Conservation (phyloP, 92 coral and sea anemone species). For the Nematostella vectensis region DNA sequence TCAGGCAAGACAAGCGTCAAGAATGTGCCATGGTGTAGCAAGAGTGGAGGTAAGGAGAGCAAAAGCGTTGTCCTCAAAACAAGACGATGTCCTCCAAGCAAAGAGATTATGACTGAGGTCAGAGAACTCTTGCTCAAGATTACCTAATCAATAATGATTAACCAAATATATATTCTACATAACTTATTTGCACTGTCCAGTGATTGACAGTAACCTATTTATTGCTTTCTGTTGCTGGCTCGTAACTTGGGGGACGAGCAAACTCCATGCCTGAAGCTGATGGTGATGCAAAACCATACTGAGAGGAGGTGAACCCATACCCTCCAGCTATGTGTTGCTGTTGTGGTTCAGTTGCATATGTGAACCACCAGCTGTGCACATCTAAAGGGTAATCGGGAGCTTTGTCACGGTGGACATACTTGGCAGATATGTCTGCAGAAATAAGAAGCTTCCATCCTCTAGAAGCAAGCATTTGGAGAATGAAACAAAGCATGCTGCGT, state of each 20-base stretch:
- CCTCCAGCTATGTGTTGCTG: too few species aligned
- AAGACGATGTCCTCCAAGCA: too few species aligned
- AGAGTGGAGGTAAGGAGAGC: too few species aligned
- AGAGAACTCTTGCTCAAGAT: too few species aligned
- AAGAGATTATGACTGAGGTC: too few species aligned
- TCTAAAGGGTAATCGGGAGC: slow-evolving; percentile 46
- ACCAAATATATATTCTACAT: too few species aligned
- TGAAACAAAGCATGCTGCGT: slow-evolving; percentile 29
- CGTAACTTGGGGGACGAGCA: slow-evolving; percentile 1
- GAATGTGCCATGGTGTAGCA: too few species aligned
- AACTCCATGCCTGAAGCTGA: background rate
- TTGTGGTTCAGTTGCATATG: slow-evolving; percentile 15
- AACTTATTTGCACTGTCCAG: too few species aligned
- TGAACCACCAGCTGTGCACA: slow-evolving; percentile 56
- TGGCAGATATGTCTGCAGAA: slow-evolving; percentile 65
- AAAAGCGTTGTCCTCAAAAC: too few species aligned
- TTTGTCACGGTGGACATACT: slow-evolving; percentile 38
- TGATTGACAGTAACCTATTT: too few species aligned
- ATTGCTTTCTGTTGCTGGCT: background rate
- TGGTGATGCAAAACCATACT: background rate
- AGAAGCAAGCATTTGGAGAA: slow-evolving; percentile 22
- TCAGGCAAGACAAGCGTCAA: too few species aligned
- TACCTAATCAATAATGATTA: too few species aligned
- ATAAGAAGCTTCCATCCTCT: slow-evolving; percentile 38
- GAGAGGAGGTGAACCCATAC: background rate